Evolutionary conservation across 2,888 invertebrate species (phyloP).

Genomic region (Aspidiotus destructor): DNA sequence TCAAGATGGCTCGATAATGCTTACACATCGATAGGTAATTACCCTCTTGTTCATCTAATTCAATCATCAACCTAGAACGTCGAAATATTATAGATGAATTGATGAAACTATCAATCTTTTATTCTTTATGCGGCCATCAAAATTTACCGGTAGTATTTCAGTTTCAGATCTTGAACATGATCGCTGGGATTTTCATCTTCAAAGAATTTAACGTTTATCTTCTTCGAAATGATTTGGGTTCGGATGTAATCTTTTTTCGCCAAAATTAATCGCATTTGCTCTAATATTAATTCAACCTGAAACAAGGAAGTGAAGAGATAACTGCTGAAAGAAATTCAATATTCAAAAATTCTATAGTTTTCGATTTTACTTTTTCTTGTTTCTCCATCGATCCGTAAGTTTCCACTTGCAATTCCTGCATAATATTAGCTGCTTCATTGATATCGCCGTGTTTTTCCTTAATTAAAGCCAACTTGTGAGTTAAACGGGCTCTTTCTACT

Average conservation of each 20-base stretch:
- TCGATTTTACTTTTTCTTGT: slow-evolving; percentile 63
- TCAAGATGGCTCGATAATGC: slow-evolving; percentile 86
- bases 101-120: neutral
- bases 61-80: slow-evolving; percentile 69
- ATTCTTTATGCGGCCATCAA: neutral
- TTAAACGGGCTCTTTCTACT: slow-evolving; percentile 92
- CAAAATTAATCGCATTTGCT: slow-evolving; percentile 96
- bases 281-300: slow-evolving; percentile 78
- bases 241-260: slow-evolving; percentile 92
- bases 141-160: slow-evolving; percentile 56
- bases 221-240: slow-evolving; percentile 97
- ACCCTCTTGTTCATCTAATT: slow-evolving; percentile 87
- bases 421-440: slow-evolving; percentile 80
- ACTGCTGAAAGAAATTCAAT: neutral
- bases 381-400: slow-evolving; percentile 99
- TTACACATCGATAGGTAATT: slow-evolving; percentile 89
- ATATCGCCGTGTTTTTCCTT: slow-evolving; percentile 75
- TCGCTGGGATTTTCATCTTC: slow-evolving; percentile 69
- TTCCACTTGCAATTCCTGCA: slow-evolving; percentile 93
- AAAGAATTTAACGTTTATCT: slow-evolving; percentile 94
- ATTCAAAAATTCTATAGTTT: neutral
- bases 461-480: slow-evolving; percentile 76
- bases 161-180: slow-evolving; percentile 47
- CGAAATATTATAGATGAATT: slow-evolving; percentile 11
- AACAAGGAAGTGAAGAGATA: slow-evolving; percentile 5